Percentiles rank a stretch among this genome's conserved stretches.
These are phyloP conservation scores for Anolis sagrei DNA, from an alignment of 2,113 vertebrate genomes.

Conservation along the genomic window DNA sequence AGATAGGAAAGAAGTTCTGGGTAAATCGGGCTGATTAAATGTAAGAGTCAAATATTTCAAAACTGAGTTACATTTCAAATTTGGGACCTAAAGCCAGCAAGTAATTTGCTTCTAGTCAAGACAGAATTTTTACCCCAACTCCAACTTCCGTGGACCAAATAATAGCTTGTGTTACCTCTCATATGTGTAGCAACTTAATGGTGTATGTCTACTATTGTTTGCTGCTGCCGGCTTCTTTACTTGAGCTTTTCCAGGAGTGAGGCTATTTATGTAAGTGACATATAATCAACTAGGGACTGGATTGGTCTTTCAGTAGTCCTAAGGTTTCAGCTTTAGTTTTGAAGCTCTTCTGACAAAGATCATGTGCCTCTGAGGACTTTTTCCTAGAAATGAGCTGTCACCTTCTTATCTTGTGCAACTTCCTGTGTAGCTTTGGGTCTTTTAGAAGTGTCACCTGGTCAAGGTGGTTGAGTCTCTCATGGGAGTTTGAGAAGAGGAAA, in stretches of 20 bases:
- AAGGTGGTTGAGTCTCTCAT: background rate
- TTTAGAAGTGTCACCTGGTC: constrained; percentile 15
- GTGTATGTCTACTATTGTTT: background rate
- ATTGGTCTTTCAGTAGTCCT: background rate
- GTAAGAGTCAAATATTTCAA: background rate
- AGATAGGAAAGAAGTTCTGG: background rate
- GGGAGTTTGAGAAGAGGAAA: background rate
- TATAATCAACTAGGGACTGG: background rate
- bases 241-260: background rate
- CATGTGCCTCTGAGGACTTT: background rate
- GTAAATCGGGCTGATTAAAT: background rate
- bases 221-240: background rate
- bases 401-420: background rate
- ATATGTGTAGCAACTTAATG: background rate
- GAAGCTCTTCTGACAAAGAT: background rate
- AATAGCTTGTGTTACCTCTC: background rate
- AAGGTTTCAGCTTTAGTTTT: background rate
- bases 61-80: background rate
- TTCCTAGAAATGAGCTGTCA: background rate
- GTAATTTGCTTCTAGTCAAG: background rate
- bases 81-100: background rate
- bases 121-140: background rate
- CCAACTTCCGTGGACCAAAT: background rate
- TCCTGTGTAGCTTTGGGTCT: background rate
- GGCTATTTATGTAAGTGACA: constrained; percentile 15